Conservation (phyloP, 2,113 vertebrate species). For the Mellivora capensis region DNA sequence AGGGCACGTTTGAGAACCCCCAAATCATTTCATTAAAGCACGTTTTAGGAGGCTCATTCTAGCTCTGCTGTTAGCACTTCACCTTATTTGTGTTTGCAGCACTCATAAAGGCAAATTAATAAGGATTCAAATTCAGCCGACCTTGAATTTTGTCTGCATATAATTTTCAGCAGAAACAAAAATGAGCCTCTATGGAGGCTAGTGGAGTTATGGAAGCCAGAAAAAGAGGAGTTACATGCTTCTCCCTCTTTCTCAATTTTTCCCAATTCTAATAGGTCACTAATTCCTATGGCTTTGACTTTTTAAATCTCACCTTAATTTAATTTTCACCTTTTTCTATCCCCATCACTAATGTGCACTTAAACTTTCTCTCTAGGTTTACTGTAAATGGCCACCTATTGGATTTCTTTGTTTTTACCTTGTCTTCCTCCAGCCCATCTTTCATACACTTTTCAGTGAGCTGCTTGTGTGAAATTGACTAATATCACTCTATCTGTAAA, state of each 20-base stretch:
- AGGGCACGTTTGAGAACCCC: background rate
- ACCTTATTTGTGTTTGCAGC: background rate
- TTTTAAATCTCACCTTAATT: background rate
- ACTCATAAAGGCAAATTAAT: background rate
- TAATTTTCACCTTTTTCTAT: background rate
- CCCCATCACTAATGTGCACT: background rate
- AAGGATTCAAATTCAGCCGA: background rate
- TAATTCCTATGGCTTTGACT: background rate
- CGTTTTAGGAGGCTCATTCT: background rate
- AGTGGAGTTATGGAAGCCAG: background rate
- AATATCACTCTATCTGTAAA: background rate
- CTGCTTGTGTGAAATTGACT: background rate
- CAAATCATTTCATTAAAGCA: background rate
- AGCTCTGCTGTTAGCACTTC: background rate
- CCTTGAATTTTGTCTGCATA: background rate
- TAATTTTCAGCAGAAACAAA: background rate
- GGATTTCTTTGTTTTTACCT: background rate
- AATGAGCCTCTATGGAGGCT: background rate
- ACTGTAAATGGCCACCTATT: background rate
- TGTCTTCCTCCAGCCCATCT: background rate
- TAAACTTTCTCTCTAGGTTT: background rate
- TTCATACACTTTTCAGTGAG: background rate
- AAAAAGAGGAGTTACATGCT: background rate
- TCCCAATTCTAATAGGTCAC: background rate
- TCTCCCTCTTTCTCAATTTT: background rate